A percentile compares a stretch with the other conserved stretches of the same genome.
phyloP scores from a whole-genome alignment of 2,888 invertebrate species.

The Atethmia centrago region DNA sequence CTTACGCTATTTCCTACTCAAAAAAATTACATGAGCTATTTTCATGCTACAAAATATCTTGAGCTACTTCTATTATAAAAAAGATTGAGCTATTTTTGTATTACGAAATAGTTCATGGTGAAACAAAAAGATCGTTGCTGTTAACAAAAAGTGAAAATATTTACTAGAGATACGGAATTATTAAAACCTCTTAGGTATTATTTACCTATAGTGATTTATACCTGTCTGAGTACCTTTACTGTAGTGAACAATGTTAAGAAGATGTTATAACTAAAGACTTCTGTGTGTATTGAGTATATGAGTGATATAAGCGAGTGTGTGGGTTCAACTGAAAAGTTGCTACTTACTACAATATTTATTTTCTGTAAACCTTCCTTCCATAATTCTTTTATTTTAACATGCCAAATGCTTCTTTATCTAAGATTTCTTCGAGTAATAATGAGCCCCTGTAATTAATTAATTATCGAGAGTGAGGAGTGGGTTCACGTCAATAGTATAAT shows the following conservation, averaged over 20 bases:
- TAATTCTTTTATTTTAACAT: neutral
- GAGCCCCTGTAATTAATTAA: neutral
- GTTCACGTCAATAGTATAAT: no score
- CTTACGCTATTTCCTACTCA: neutral
- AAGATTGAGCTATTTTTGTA: no score
- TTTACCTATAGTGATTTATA: constrained; percentile 40
- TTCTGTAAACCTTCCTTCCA: neutral
- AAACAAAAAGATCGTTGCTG: neutral
- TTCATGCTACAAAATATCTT: neutral
- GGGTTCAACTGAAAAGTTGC: constrained; percentile 3
- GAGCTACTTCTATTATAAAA: neutral
- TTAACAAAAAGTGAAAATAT: neutral
- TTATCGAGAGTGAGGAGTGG: neutral
- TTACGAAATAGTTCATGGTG: neutral
- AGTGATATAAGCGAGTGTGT: neutral
- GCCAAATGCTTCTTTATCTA: neutral
- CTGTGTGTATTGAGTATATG: neutral
- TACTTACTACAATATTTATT: neutral
- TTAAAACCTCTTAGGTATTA: constrained; percentile 32
- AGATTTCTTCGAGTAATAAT: neutral
- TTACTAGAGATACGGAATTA: constrained; percentile 22
- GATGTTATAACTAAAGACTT: constrained; percentile 21
- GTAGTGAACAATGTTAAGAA: constrained; percentile 18
- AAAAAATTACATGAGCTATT: neutral
- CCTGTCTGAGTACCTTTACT: constrained; percentile 42